These are phyloP conservation scores for Euzetes globulus DNA, from an alignment of 2,888 invertebrate genomes.

Conservation along the genomic window DNA sequence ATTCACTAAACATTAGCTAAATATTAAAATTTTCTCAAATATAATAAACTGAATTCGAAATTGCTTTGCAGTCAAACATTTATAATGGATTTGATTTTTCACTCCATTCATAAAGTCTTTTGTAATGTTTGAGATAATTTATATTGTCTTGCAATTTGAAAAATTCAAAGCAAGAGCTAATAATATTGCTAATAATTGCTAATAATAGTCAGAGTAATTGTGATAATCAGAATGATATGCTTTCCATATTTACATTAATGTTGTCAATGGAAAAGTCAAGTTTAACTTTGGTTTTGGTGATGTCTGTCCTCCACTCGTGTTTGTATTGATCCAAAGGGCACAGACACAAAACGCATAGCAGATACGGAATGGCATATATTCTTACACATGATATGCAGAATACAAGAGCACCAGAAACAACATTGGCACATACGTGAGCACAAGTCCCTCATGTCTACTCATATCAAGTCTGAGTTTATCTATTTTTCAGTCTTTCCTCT, in stretches of 20 bases:
- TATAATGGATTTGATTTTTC: no score
- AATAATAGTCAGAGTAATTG: no score
- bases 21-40: background rate
- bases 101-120: background rate
- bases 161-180: no score
- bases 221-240: no score
- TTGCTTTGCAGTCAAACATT: background rate
- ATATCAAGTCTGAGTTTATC: slow-evolving; percentile 23
- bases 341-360: background rate
- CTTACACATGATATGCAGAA: background rate
- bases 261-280: background rate
- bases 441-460: slow-evolving; percentile 18
- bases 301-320: background rate
- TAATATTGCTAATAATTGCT: no score
- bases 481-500: background rate
- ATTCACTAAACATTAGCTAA: background rate
- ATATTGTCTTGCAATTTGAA: background rate
- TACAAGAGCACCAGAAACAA: background rate
- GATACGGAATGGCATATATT: no score
- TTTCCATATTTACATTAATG: background rate
- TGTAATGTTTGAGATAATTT: background rate
- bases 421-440: background rate
- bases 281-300: background rate
- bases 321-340: slow-evolving; percentile 1
- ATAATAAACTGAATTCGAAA: background rate